These are phyloP conservation scores for Holacanthella duospinosa DNA, from an alignment of 2,888 invertebrate species.

Conservation along the genomic window DNA sequence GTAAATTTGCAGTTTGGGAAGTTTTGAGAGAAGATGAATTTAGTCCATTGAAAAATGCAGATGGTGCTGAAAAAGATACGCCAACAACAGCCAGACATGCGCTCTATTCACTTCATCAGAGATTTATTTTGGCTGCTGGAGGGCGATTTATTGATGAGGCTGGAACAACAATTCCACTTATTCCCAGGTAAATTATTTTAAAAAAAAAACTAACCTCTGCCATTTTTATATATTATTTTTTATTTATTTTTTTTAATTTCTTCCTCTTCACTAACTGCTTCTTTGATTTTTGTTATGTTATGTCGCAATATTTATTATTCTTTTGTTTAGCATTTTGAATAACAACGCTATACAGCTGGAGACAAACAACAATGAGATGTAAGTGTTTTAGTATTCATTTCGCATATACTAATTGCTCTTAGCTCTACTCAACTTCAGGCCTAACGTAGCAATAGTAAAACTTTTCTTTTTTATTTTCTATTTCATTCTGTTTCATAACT, in stretches of 20 bases:
- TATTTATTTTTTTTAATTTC: neutral
- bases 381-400: conserved; percentile 24
- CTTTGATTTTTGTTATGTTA: neutral
- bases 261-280: neutral
- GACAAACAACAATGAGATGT: conserved; percentile 39
- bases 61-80: conserved; percentile 77
- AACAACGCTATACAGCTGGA: conserved; percentile 38
- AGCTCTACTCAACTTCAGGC: too few species aligned
- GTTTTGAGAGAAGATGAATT: conserved; percentile 86
- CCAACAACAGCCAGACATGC: conserved; percentile 75
- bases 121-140: conserved; percentile 70
- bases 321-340: conserved; percentile 34
- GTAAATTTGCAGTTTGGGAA: conserved; percentile 87
- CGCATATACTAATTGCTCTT: too few species aligned
- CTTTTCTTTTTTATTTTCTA: too few species aligned
- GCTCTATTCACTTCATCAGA: conserved; percentile 62
- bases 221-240: neutral
- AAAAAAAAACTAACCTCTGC: too few species aligned
- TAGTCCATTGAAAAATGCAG: conserved; percentile 90
- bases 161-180: conserved; percentile 42
- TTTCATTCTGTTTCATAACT: conserved; percentile 7
- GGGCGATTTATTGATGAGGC: conserved; percentile 52
- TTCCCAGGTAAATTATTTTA: conserved; percentile 39
- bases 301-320: neutral
- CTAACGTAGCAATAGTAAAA: too few species aligned